Percentiles rank a stretch among this genome's conserved stretches.
phyloP scores from a whole-genome alignment of 2,113 vertebrate genomes.

The Amazona guildingii region DNA sequence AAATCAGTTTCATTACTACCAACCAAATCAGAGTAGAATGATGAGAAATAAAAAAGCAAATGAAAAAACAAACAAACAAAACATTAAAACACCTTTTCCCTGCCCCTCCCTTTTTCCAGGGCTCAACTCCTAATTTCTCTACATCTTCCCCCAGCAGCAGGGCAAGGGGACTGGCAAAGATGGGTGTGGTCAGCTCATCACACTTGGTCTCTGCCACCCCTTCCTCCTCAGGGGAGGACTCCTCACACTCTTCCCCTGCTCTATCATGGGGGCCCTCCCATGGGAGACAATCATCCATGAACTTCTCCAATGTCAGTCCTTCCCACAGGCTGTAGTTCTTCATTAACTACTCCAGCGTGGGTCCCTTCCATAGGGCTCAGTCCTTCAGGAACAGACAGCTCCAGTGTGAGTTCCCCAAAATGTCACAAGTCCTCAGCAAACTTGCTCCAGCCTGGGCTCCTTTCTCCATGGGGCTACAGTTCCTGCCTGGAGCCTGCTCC shows the following conservation, averaged over 20 bases:
- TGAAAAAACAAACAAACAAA: not conserved
- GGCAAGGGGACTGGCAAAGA: not conserved
- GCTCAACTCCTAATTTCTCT: not conserved
- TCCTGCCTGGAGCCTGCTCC: not conserved
- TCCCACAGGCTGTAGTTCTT: not conserved
- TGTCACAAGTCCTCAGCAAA: not conserved
- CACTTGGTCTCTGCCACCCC: not conserved
- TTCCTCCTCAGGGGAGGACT: not conserved
- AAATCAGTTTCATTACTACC: not conserved
- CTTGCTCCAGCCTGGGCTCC: not conserved
- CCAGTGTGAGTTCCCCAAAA: not conserved
- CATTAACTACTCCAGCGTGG: not conserved
- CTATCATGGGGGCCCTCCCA: not conserved
- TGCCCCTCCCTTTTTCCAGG: not conserved
- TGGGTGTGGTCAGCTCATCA: not conserved
- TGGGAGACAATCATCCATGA: not conserved
- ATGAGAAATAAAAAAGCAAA: not conserved
- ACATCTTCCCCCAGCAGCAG: not conserved
- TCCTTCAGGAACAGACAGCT: not conserved
- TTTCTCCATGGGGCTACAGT: not conserved
- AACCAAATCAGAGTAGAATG: not conserved
- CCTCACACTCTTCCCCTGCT: not conserved
- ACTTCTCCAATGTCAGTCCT: not conserved
- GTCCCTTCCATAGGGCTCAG: not conserved
- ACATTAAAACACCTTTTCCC: not conserved